These are phyloP conservation scores for Pandion haliaetus DNA, from an alignment of 2,113 vertebrate species.

Conservation along the genomic window DNA sequence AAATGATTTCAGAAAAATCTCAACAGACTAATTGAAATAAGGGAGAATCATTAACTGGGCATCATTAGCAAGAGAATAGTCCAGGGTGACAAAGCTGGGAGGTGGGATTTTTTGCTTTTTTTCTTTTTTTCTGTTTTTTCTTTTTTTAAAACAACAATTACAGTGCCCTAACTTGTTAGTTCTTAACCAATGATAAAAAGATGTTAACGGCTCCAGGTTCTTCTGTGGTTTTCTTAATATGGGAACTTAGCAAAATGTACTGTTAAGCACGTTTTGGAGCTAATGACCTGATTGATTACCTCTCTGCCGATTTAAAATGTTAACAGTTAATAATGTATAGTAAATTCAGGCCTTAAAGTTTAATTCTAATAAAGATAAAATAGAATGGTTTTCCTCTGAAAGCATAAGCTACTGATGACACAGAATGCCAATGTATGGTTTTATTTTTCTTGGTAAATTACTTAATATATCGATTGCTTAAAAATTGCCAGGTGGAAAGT, in stretches of 20 bases:
- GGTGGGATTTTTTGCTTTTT: neutral
- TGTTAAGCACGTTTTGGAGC: constrained; percentile 34
- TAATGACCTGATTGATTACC: constrained; percentile 34
- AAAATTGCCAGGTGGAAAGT: neutral
- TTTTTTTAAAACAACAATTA: neutral
- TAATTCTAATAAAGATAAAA: constrained; percentile 66
- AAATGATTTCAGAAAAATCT: neutral
- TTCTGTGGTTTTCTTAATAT: constrained; percentile 47
- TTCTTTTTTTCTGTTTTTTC: neutral
- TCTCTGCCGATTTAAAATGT: constrained; percentile 54
- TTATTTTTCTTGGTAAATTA: neutral
- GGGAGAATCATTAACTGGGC: neutral
- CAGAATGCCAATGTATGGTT: neutral
- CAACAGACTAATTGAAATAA: neutral
- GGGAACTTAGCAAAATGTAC: constrained; percentile 11
- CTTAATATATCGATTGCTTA: neutral
- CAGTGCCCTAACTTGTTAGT: constrained; percentile 31
- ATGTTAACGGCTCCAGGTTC: neutral
- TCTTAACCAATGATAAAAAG: constrained; percentile 3
- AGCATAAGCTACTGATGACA: neutral
- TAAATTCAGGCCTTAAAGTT: constrained; percentile 66
- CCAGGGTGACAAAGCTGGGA: neutral
- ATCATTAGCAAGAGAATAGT: neutral
- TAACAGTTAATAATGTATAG: constrained; percentile 56
- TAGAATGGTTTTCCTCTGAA: constrained; percentile 31